phyloP scores from a whole-genome alignment of 2,888 invertebrate species.

The Drepana falcataria region DNA sequence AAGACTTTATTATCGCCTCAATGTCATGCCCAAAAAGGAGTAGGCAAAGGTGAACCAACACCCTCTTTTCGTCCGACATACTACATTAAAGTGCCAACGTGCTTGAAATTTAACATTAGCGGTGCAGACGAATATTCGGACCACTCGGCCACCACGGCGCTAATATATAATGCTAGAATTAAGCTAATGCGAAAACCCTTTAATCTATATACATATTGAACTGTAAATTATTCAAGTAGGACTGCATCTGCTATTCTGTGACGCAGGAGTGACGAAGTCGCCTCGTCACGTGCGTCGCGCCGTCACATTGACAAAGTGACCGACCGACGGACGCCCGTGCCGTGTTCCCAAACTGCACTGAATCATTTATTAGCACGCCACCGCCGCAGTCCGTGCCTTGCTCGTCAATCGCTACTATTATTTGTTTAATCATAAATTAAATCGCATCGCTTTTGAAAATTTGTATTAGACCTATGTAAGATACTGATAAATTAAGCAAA shows the following conservation, averaged over 20 bases:
- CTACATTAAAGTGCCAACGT: too few relatives aligned
- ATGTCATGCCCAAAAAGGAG: too few relatives aligned
- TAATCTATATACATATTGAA: background rate
- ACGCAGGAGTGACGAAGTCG: background rate
- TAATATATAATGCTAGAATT: background rate
- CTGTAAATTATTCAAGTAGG: background rate
- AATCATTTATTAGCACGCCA: conserved; percentile 41
- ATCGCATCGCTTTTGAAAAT: too few relatives aligned
- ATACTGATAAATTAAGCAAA: too few relatives aligned
- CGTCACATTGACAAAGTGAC: conserved; percentile 9
- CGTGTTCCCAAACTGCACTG: conserved; percentile 16
- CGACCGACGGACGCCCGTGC: conserved; percentile 6
- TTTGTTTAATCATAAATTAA: background rate
- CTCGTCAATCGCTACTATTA: conserved; percentile 24
- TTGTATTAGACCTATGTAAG: too few relatives aligned
- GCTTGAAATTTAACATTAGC: background rate
- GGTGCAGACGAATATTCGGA: too few relatives aligned
- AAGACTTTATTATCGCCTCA: too few relatives aligned
- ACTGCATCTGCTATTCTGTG: background rate
- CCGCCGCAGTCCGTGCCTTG: conserved; percentile 16
- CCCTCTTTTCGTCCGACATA: too few relatives aligned
- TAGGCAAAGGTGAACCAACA: too few relatives aligned
- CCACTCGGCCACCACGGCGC: too few relatives aligned
- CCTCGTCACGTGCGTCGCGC: background rate
- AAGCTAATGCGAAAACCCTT: background rate